Evolutionary conservation across 1,140 invertebrate genomes (phyloP).

Genomic region (Eumaeus atala): DNA sequence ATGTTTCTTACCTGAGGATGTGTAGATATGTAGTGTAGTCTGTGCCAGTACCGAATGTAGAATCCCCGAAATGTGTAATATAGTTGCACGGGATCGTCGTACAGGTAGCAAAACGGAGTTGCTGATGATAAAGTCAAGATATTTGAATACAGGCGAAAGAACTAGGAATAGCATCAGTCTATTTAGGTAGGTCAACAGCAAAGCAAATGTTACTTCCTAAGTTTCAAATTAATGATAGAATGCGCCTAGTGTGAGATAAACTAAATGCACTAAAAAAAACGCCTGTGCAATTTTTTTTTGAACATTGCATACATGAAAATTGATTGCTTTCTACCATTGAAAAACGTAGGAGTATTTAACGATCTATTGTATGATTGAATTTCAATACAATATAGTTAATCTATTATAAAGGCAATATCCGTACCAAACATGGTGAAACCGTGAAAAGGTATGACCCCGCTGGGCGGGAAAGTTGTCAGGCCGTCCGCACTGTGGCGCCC

Average conservation of each 20-base stretch:
- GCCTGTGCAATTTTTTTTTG: too few relatives aligned
- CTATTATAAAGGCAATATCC: not conserved
- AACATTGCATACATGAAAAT: too few relatives aligned
- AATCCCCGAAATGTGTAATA: slow-evolving; percentile 94
- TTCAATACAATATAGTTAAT: too few relatives aligned
- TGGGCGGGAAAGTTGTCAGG: slow-evolving; percentile 91
- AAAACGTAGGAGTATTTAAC: too few relatives aligned
- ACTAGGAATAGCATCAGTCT: too few relatives aligned
- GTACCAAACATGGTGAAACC: slow-evolving; percentile 97
- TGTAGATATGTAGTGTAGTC: slow-evolving; percentile 92
- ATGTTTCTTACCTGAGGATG: slow-evolving; percentile 84
- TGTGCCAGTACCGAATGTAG: slow-evolving; percentile 93
- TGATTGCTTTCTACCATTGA: too few relatives aligned
- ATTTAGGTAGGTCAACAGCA: too few relatives aligned
- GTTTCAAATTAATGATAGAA: too few relatives aligned
- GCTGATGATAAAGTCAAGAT: slow-evolving; percentile 72
- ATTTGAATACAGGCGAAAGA: not conserved
- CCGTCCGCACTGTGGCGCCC: slow-evolving; percentile 82
- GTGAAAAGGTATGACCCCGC: slow-evolving; percentile 96
- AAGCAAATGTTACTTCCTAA: too few relatives aligned
- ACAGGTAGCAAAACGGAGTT: slow-evolving; percentile 95
- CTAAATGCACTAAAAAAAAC: too few relatives aligned
- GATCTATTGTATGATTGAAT: too few relatives aligned
- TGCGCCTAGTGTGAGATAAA: too few relatives aligned
- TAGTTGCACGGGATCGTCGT: slow-evolving; percentile 88